Conservation (phyloP, 2,888 invertebrate species). For the Watsonalla binaria region DNA sequence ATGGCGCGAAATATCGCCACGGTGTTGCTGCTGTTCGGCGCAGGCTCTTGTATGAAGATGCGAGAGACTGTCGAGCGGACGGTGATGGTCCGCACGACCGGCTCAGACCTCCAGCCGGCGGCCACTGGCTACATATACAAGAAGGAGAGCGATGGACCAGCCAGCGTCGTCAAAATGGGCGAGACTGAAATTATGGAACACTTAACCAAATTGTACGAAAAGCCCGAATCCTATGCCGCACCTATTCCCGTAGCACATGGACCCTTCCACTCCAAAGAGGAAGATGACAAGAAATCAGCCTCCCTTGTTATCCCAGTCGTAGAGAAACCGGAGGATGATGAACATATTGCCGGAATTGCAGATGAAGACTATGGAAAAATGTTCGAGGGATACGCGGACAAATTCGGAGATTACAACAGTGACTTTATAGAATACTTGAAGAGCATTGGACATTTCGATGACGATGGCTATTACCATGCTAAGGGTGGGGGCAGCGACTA, state of each 20-base stretch:
- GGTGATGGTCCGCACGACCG: slow-evolving; percentile 76
- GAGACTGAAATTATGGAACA: slow-evolving; percentile 67
- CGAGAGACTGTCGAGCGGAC: slow-evolving; percentile 71
- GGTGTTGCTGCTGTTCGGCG: slow-evolving; percentile 39
- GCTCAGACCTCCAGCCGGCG: slow-evolving; percentile 79
- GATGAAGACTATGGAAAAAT: slow-evolving; percentile 56
- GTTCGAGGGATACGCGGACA: slow-evolving; percentile 45
- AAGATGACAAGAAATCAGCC: slow-evolving; percentile 47
- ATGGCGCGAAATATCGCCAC: slow-evolving; percentile 54
- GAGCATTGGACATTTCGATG: slow-evolving; percentile 44
- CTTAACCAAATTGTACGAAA: slow-evolving; percentile 55
- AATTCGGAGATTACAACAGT: slow-evolving; percentile 52
- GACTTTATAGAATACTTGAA: slow-evolving; percentile 57
- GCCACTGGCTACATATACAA: slow-evolving; percentile 79
- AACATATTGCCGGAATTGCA: slow-evolving; percentile 47
- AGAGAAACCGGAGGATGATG: slow-evolving; percentile 43
- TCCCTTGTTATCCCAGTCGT: slow-evolving; percentile 52
- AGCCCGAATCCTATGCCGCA: slow-evolving; percentile 54
- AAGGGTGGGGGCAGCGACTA: slow-evolving; percentile 63
- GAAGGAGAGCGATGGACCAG: slow-evolving; percentile 67
- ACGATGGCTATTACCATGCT: slow-evolving; percentile 39
- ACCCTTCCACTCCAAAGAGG: slow-evolving; percentile 44
- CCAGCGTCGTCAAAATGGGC: slow-evolving; percentile 67
- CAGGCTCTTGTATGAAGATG: slow-evolving; percentile 61
- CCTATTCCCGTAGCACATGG: slow-evolving; percentile 42